Evolutionary conservation across 2,797 vertebrate genomes (phyloP), one percentile per base, ranked within the genome.

Genomic region (Oreochromis grahami): DNA sequence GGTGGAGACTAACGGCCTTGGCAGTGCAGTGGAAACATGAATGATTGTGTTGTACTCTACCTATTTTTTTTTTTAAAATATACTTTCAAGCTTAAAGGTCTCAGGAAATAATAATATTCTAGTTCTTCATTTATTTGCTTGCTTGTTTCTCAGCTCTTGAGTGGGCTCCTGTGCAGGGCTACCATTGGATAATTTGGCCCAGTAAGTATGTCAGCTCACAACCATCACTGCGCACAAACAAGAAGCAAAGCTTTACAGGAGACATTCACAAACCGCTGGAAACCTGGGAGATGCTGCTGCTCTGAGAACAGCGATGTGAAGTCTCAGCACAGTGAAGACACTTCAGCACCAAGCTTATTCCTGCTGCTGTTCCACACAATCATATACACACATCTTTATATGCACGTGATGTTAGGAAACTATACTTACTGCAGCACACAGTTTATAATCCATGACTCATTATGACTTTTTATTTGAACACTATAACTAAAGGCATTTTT

Each of bases 1-100:
- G 63, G 36, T 68, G 63, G 12, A 68, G 34, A 68, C n/a, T 41
- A 68, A 68, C 0, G 0, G 0, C 5, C 12, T 3, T 14, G 11
- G 36, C 60, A 65, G n/a, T 38, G 12, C n/a, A 65, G 65, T 45
- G 21, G 65, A 43, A 70, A 70, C 8, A 26, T 26, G 8, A 45
- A 26, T 2, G 1, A 26, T 45, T 70, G 26, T 26, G 11, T 29
- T 45, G 41, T 24, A 45, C 41, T 45, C 0, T 26, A 70, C 41
- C 21, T 11, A 10, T 45, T 26, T 38, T 56, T 14, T 50, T 29
- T 1, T 0, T 7, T 7, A 36, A 11, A 36, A 11, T 24, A 70
- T 1, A 38, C 0, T 38, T 70, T 70, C 21, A 70, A 45, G 65
- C 14, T 17, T 6, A 45, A 29, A 72, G 9, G 3, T 72, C 45